Percentiles rank a stretch among this genome's conserved stretches.
These are phyloP conservation scores for Conomelus anceps DNA, from an alignment of 2,888 invertebrate genomes.

Conservation along the genomic window DNA sequence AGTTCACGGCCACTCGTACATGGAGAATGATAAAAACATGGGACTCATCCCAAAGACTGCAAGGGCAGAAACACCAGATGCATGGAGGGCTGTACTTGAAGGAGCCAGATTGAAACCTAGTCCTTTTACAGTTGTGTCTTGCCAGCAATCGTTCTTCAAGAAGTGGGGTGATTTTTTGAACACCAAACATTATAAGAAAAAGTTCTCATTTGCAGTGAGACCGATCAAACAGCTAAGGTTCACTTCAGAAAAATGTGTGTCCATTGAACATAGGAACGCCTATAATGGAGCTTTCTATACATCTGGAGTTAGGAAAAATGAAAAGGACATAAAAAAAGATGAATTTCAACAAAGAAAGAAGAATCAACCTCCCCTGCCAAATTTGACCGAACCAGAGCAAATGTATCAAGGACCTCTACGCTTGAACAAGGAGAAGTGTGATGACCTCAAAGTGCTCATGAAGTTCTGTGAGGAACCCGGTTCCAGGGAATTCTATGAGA, in stretches of 20 bases:
- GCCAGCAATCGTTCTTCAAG: background rate
- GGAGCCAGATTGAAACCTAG: constrained; percentile 7
- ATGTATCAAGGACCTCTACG: background rate
- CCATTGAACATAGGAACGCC: constrained; percentile 4
- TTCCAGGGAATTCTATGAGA: background rate
- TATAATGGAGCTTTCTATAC: constrained; percentile 10
- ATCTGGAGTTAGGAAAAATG: background rate
- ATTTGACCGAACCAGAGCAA: background rate
- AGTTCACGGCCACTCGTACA: constrained; percentile 11
- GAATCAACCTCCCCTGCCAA: background rate
- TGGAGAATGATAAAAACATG: constrained; percentile 14
- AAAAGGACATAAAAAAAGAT: background rate
- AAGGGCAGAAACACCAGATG: constrained; percentile 5
- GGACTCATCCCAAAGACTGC: constrained; percentile 1
- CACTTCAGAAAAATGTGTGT: background rate
- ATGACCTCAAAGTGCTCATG: constrained; percentile 6
- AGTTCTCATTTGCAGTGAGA: constrained; percentile 1
- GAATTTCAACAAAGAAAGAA: background rate
- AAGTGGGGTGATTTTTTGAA: constrained; percentile 3
- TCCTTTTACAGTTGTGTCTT: constrained; percentile 15
- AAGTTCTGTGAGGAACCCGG: constrained; percentile 5
- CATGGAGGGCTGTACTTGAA: background rate
- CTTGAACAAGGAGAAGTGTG: background rate
- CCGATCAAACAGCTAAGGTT: background rate
- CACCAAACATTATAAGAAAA: background rate